Base-by-base conservation (phyloP, 2,797 vertebrate genomes). In the Nannoperca australis region DNA sequence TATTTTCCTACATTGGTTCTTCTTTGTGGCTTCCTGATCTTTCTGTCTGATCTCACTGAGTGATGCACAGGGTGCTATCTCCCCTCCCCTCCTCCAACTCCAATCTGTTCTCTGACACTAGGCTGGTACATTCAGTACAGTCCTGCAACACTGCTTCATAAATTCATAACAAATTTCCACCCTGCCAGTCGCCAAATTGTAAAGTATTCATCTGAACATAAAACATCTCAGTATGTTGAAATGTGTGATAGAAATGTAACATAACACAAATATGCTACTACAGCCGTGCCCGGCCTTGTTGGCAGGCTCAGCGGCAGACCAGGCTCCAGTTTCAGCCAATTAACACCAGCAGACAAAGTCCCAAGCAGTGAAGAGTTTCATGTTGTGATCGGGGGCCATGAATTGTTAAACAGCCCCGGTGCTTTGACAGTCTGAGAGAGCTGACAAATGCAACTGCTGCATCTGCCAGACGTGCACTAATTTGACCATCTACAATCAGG, bases 341-440 rank as follows among this genome's bases (percentile, higher is more conserved):
- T 86, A 91, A 82, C 86, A 79, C 77, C 75, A 77, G 72, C 73
- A 78, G 73, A 84, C 74, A 84, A 63, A 73, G 71, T 75, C 77
- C 45, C 0, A 9, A 69, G 72, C 73, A 53, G 75, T 78, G 84
- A 88, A 71, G 81, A 86, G 79, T 81, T 77, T 84, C 47, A 59
- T 90, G 85, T 90, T 89, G 79, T 89, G 86, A 91, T 73, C 30
- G 34, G 58, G 40, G 60, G 61, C 76, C 85, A 91, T 92, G 81
- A 91, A 92, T 90, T 92, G 88, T 91, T 92, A 90, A 92, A 89
- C 78, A 89, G 66, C 67, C 62, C 24, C 17, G 13, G 49, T 65
- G 79, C 86, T 78, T 82, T 83, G 74, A 44, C 69, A 40, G 58
- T 70, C 78, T 8, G 30, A 76, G 71, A 50, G 58, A 79, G 82